Percentiles rank a stretch among this genome's conserved stretches.
Evolutionary conservation across 1,140 invertebrate genomes (phyloP).

Genomic region (Macrosteles quadrilineatus): DNA sequence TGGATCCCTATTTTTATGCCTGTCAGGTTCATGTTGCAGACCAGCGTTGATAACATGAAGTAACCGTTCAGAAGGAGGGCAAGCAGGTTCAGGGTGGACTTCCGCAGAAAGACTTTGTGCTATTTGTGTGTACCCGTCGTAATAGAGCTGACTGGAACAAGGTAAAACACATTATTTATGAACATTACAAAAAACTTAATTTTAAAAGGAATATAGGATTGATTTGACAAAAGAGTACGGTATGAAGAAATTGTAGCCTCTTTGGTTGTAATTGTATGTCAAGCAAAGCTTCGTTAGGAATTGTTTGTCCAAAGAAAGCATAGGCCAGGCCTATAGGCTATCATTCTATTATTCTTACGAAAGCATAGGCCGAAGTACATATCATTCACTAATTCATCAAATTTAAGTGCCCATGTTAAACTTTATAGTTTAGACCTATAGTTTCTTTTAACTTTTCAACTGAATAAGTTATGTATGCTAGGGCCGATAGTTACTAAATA

Average conservation of each 20-base stretch:
- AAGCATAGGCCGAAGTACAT: too few relatives aligned
- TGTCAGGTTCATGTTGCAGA: constrained; percentile 80
- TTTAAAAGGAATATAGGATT: constrained; percentile 1
- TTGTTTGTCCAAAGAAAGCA: too few relatives aligned
- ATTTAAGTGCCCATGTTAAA: too few relatives aligned
- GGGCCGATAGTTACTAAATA: too few relatives aligned
- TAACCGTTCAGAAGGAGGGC: constrained; percentile 92
- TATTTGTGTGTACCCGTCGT: constrained; percentile 90
- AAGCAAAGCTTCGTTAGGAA: neutral
- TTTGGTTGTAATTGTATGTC: neutral
- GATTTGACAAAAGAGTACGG: neutral
- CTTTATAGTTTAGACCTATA: too few relatives aligned
- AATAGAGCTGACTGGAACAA: constrained; percentile 78
- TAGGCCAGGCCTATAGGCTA: too few relatives aligned
- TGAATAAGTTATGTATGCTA: too few relatives aligned
- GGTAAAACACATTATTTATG: constrained; percentile 27
- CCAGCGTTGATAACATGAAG: constrained; percentile 85
- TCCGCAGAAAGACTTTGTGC: constrained; percentile 79
- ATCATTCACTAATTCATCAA: too few relatives aligned
- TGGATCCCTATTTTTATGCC: constrained; percentile 53
- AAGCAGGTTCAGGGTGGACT: constrained; percentile 86
- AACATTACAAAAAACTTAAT: constrained; percentile 3
- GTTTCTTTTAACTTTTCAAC: too few relatives aligned
- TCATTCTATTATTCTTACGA: too few relatives aligned
- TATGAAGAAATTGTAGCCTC: neutral